phyloP scores from a whole-genome alignment of 2,797 vertebrate species.

The Cichlasoma orientale region DNA sequence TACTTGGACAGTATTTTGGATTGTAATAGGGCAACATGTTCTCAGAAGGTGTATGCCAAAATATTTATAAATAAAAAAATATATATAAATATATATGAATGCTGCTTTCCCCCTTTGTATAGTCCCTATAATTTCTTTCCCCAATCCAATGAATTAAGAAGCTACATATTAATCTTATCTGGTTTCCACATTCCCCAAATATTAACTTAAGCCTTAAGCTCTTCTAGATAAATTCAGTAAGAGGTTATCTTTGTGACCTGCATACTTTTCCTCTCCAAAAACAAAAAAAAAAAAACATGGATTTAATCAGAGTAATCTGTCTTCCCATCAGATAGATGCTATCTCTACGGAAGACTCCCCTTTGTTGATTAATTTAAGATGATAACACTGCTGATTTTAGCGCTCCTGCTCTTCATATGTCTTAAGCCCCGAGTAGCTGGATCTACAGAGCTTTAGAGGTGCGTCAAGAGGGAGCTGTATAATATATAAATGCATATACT shows the following conservation, averaged over 20 bases:
- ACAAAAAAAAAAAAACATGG: slow-evolving; percentile 28
- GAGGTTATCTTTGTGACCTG: slow-evolving; percentile 60
- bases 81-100: slow-evolving; percentile 53
- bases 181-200: slow-evolving; percentile 75
- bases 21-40: slow-evolving; percentile 70
- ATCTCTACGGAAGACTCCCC: slow-evolving; percentile 50
- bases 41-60: slow-evolving; percentile 69
- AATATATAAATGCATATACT: slow-evolving; percentile 45
- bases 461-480: slow-evolving; percentile 35
- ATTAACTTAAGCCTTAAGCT: slow-evolving; percentile 60
- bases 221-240: slow-evolving; percentile 42
- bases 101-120: slow-evolving; percentile 66
- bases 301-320: slow-evolving; percentile 58
- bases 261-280: slow-evolving; percentile 27
- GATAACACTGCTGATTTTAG: slow-evolving; percentile 59
- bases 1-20: slow-evolving; percentile 81
- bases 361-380: slow-evolving; percentile 62
- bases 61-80: slow-evolving; percentile 71
- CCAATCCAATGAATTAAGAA: slow-evolving; percentile 58
- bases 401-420: slow-evolving; percentile 31
- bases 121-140: slow-evolving; percentile 18
- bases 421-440: slow-evolving; percentile 52
- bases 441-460: slow-evolving; percentile 37
- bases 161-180: slow-evolving; percentile 72
- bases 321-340: slow-evolving; percentile 58